Conservation (phyloP, 1,140 invertebrate species). For the Melanaphis sacchari region DNA sequence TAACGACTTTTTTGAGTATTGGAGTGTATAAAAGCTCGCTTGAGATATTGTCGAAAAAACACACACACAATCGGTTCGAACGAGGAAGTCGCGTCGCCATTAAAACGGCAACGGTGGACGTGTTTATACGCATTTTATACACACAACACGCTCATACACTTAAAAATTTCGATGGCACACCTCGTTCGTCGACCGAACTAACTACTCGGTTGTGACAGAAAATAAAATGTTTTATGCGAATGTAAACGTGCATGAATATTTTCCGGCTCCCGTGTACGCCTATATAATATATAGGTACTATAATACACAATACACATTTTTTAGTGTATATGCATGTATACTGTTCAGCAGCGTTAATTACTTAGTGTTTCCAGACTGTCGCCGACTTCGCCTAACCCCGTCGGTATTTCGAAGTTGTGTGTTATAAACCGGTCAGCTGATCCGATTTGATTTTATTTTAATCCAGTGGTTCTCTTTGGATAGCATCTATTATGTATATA, state of each 20-base stretch:
- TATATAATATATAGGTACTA: not conserved
- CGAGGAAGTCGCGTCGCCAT: not conserved
- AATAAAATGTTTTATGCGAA: slow-evolving; percentile 32
- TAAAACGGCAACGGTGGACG: not conserved
- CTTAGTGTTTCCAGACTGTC: slow-evolving; percentile 17
- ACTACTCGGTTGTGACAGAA: not conserved
- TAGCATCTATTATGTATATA: not conserved
- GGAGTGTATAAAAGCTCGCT: not conserved
- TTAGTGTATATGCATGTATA: not conserved
- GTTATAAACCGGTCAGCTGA: not conserved
- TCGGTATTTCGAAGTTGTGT: not conserved
- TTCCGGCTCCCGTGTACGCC: not conserved
- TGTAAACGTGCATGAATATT: slow-evolving; percentile 6
- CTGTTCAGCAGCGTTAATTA: not conserved
- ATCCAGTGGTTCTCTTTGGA: not conserved
- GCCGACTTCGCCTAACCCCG: not conserved
- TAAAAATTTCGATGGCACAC: slow-evolving; percentile 11
- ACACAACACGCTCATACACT: not conserved
- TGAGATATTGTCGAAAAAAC: not conserved
- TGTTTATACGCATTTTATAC: not conserved
- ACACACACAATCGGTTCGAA: not conserved
- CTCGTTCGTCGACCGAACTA: not conserved
- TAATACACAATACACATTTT: not conserved
- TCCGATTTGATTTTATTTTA: not conserved
- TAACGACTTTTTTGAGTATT: slow-evolving; percentile 16